Evolutionary conservation across 2,888 invertebrate genomes (phyloP), one percentile per base, ranked within the genome.

Genomic region (Acanthosepion esculentum): DNA sequence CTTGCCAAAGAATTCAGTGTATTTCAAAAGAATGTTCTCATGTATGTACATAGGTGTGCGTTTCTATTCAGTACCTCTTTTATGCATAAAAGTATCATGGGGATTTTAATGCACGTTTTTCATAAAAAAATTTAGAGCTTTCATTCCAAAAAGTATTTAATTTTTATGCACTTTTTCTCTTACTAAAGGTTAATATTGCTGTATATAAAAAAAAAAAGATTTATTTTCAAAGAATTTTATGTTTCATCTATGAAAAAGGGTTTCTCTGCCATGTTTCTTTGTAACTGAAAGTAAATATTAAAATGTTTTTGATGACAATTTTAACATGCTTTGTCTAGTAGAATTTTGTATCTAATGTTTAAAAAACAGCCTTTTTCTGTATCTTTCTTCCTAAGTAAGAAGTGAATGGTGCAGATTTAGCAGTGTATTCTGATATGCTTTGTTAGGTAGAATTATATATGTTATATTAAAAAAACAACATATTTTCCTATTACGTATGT

Each of bases 201-300:
- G 33, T 33, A 18, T 78, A 78, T n/a, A 33, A 12, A 78, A 78
- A 12, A 78, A 78, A 78, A 78, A 78, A 78, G 23, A 4, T 23
- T 59, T 78, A 78, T 78, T 78, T 78, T 78, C 78, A 78, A 78
- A 78, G 78, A 78, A 78, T 78, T 78, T 78, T 12, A 78, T 78
- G n/a, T 78, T 78, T 78, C 33, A 78, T 78, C 15, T 78, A 78
- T 78, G n/a, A 33, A 33, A 78, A 15, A 78, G 78, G 23, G n/a
- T 4, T 78, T n/a, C n/a, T 78, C 78, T 78, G 78, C 18, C n/a
- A 78, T n/a, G 15, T 59, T 59, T 59, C 59, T 59, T 59, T 59
- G 4, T 12, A 78, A 78, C 78, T 78, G 78, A n/a, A 78, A 78
- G n/a, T 78, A 78, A 78, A n/a, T 78, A n/a, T 78, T 78, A 8